Percentiles rank a stretch among this genome's conserved stretches.
These are phyloP conservation scores for Drosophila suzukii DNA, from an alignment of 1,140 invertebrate species.

Conservation along the genomic window DNA sequence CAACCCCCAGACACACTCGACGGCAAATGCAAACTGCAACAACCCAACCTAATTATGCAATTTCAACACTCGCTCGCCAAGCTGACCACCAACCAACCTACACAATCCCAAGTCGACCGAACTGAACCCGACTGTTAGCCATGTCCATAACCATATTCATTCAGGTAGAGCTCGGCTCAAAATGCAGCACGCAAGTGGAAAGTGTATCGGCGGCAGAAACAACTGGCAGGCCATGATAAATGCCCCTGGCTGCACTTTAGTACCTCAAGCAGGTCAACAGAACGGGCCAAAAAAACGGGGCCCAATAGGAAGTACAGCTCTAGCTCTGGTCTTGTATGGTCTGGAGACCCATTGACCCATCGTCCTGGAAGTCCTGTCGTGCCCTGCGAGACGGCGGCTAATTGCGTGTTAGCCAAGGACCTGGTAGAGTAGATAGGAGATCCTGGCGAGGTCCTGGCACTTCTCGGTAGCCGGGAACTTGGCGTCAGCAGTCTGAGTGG, in stretches of 20 bases:
- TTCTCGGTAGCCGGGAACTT: constrained; percentile 47
- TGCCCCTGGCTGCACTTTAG: constrained; percentile 49
- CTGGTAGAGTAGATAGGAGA: constrained; percentile 26
- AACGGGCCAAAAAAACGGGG: constrained; percentile 43
- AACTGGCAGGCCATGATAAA: constrained; percentile 63
- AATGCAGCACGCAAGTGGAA: constrained; percentile 69
- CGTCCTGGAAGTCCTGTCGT: constrained; percentile 65
- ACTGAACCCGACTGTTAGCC: constrained; percentile 8
- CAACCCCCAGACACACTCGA: constrained; percentile 22
- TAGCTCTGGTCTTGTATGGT: neutral
- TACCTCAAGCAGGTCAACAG: constrained; percentile 63
- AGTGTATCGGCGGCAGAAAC: constrained; percentile 50
- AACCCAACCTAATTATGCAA: constrained; percentile 71
- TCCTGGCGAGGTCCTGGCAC: constrained; percentile 32
- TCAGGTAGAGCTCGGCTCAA: constrained; percentile 59
- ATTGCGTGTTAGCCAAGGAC: constrained; percentile 61
- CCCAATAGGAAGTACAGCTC: constrained; percentile 63
- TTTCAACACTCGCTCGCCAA: constrained; percentile 65
- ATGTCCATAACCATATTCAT: constrained; percentile 48
- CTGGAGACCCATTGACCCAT: constrained; percentile 45
- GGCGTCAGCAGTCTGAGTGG: constrained; percentile 64
- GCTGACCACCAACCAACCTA: constrained; percentile 49
- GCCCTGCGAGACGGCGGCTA: constrained; percentile 58
- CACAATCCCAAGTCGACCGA: constrained; percentile 9
- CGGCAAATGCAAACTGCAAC: constrained; percentile 44